A percentile compares a stretch with the other conserved stretches of the same genome.
Evolutionary conservation across 2,888 invertebrate species (phyloP).

Genomic region (Exocentrus adspersus): DNA sequence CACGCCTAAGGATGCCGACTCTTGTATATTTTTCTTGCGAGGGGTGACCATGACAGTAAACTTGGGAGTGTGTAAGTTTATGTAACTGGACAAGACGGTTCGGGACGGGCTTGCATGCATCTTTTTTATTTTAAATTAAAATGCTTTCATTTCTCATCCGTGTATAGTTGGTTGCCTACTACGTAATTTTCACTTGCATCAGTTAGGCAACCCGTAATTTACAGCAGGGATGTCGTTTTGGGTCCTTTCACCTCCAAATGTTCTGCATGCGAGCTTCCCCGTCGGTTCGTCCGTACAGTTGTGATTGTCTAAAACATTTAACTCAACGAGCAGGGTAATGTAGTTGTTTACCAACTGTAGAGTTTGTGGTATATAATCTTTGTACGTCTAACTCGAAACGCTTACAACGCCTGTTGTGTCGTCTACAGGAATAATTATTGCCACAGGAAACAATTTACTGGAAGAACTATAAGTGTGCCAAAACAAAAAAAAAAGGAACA

Average conservation of each 20-base stretch:
- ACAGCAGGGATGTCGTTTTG: too few species aligned
- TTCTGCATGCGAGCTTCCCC: constrained; percentile 28
- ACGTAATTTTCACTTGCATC: too few species aligned
- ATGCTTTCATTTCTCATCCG: too few species aligned
- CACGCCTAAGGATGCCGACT: constrained; percentile 44
- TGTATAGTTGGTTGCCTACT: too few species aligned
- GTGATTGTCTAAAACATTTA: constrained; percentile 43
- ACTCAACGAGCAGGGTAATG: constrained; percentile 51
- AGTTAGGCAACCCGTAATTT: too few species aligned
- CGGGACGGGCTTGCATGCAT: not conserved
- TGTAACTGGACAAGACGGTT: too few species aligned
- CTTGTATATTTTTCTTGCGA: constrained; percentile 29
- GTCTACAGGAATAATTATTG: constrained; percentile 11
- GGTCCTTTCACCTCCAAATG: too few species aligned
- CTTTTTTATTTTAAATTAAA: too few species aligned
- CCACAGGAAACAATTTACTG: constrained; percentile 15
- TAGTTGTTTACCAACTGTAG: constrained; percentile 41
- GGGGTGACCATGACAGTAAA: constrained; percentile 34
- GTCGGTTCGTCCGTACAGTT: constrained; percentile 36
- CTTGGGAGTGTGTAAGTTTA: constrained; percentile 25
- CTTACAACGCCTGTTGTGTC: constrained; percentile 40
- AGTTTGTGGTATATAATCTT: constrained; percentile 44
- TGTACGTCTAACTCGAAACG: constrained; percentile 45
- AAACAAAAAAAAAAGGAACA: constrained; percentile 11
- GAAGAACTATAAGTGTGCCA: constrained; percentile 22